Conservation (phyloP, 2,797 vertebrate genomes). For the Thaleichthys pacificus region DNA sequence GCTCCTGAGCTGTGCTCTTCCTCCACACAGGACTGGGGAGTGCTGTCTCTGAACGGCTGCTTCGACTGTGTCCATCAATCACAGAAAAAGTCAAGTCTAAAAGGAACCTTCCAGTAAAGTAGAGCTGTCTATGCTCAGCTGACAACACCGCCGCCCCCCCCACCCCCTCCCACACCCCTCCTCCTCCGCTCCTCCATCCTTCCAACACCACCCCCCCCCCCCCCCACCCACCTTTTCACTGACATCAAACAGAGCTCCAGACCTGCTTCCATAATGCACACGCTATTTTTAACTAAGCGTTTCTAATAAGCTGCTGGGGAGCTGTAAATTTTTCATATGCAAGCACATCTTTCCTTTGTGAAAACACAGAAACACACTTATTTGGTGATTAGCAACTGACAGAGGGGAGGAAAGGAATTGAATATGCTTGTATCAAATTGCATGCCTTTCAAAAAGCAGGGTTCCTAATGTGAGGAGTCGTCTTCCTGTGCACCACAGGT, state of each 20-base stretch:
- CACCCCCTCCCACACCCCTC: background rate
- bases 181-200: constrained; percentile 17
- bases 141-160: constrained; percentile 67
- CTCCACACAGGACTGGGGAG: constrained; percentile 43
- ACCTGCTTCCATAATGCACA: constrained; percentile 77
- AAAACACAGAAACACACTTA: constrained; percentile 85
- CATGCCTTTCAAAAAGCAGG: constrained; percentile 79
- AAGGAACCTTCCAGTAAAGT: constrained; percentile 68
- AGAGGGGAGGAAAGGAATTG: constrained; percentile 77
- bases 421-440: constrained; percentile 82
- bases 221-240: constrained; percentile 68
- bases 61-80: constrained; percentile 55
- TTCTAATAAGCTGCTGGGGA: constrained; percentile 83
- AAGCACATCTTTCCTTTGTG: constrained; percentile 81
- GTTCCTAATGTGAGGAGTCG: constrained; percentile 79
- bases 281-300: constrained; percentile 84
- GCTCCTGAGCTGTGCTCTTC: constrained; percentile 18
- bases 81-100: constrained; percentile 56
- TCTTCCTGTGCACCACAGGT: constrained; percentile 83
- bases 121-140: constrained; percentile 68
- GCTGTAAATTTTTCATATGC: constrained; percentile 83
- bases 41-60: constrained; percentile 42
- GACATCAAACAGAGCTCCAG: constrained; percentile 81
- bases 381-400: constrained; percentile 83
- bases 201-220: constrained; percentile 26